Conservation (phyloP, 2,888 invertebrate species). For the Phrixothrix hirtus region DNA sequence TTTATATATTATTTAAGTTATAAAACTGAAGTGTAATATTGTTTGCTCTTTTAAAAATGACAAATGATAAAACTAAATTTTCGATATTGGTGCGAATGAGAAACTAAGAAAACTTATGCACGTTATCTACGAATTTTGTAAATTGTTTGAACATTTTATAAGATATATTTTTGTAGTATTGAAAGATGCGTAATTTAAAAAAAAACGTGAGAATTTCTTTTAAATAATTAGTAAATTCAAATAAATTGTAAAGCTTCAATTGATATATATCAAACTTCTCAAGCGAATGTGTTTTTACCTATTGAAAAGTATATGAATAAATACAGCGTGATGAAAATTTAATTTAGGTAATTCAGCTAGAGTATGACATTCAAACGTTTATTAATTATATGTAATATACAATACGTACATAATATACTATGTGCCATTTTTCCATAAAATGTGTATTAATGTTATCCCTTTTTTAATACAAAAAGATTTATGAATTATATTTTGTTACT, state of each 20-base stretch:
- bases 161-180: constrained; percentile 55
- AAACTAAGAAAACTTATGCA: constrained; percentile 27
- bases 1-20: constrained; percentile 32
- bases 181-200: constrained; percentile 41
- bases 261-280: constrained; percentile 53
- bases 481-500: not conserved
- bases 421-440: constrained; percentile 55
- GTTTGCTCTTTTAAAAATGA: constrained; percentile 5
- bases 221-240: constrained; percentile 45
- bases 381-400: constrained; percentile 59
- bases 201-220: constrained; percentile 31
- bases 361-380: constrained; percentile 55
- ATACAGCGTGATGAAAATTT: constrained; percentile 56
- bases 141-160: constrained; percentile 50
- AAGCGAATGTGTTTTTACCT: constrained; percentile 56
- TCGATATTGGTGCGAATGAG: constrained; percentile 48
- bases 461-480: not conserved
- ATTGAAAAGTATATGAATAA: constrained; percentile 55
- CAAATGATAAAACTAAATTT: constrained; percentile 34
- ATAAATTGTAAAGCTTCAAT: constrained; percentile 53
- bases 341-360: constrained; percentile 57
- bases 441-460: constrained; percentile 8
- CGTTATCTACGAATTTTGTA: constrained; percentile 49
- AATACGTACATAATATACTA: constrained; percentile 60
- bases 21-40: not conserved